Base-by-base conservation (phyloP, 1,140 invertebrate genomes). In the Heterodera schachtii region DNA sequence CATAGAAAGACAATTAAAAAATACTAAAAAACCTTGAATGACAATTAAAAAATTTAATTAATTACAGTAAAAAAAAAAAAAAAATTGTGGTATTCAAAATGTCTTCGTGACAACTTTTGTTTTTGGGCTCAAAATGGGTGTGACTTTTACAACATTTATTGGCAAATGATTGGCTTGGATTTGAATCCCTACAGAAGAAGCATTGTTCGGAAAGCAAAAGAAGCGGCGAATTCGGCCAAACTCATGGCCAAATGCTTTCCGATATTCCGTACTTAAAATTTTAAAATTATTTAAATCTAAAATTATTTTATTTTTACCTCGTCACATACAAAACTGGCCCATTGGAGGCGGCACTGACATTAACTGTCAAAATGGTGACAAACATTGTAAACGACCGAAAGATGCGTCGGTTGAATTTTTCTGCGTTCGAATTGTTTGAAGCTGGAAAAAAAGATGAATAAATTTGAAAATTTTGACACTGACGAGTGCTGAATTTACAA, bases 261-360 rank as follows among this genome's bases (percentile, higher is more conserved):
- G 67, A 43, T 69, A 69, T 43, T 69, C 67, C 41, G 7, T 7
- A 19, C 67, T 69, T 9, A 69, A 69, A 52, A 8, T 52, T 69
- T 69, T 9, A 69, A 69, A 52, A 8, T 52, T 69, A 69, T 16
- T 69, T 9, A 69, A 43, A n/a, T 69, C 0, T 9, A 31, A 43
- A 6, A 31, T 69, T 69, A 69, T n/a, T 69, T 21, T 21, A 69
- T 69, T n/a, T 43, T 69, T 43, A 78, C 75, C 75, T 78, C 3
- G 75, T 78, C 60, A 46, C 60, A 19, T 78, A 78, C 16, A 78
- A 57, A 31, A 78, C 57, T 9, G 75, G 75, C 6, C 57, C 16
- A 57, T 78, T 78, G 46, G 75, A 21, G 31, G 57, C 75, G n/a
- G 47, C 75, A 78, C 16, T 52, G 13, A 78, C 31, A 64, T 78